Percentiles rank a stretch among this genome's conserved stretches.
phyloP scores from a whole-genome alignment of 2,113 vertebrate species.

The Mohoua ochrocephala region DNA sequence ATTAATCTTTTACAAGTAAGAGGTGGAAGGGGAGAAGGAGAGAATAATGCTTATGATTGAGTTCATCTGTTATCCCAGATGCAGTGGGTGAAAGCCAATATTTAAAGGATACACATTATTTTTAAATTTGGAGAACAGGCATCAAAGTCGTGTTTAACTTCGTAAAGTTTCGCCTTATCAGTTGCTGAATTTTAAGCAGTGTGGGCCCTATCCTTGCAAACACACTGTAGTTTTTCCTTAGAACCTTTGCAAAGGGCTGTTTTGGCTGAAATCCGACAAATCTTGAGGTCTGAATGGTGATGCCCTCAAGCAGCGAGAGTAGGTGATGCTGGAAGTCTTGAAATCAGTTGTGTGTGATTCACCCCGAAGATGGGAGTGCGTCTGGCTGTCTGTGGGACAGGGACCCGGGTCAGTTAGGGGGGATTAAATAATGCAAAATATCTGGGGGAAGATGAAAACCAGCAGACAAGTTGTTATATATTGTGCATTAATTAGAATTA shows the following conservation, averaged over 20 bases:
- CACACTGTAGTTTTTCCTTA: accelerated
- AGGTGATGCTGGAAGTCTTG: background rate
- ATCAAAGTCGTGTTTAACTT: background rate
- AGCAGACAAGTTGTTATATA: background rate
- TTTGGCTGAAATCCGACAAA: background rate
- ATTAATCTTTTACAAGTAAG: slow-evolving; percentile 77
- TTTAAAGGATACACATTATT: slow-evolving; percentile 19
- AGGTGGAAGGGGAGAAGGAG: slow-evolving; percentile 43
- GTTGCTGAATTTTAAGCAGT: background rate
- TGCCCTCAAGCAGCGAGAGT: background rate
- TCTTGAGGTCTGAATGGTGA: background rate
- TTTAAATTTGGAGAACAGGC: slow-evolving; percentile 24
- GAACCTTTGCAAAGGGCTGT: background rate
- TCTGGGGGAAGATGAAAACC: background rate
- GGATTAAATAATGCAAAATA: background rate
- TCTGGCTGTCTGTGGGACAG: background rate
- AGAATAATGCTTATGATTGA: slow-evolving; percentile 62
- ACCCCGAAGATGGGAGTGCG: background rate
- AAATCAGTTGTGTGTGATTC: background rate
- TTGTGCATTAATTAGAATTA: background rate
- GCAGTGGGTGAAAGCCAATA: slow-evolving; percentile 32
- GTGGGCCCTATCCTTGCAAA: background rate
- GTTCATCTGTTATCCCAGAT: slow-evolving; percentile 63
- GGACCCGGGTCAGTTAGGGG: accelerated
- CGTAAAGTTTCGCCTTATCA: background rate